phyloP scores from a whole-genome alignment of 2,797 vertebrate species.

The Chelon labrosus region DNA sequence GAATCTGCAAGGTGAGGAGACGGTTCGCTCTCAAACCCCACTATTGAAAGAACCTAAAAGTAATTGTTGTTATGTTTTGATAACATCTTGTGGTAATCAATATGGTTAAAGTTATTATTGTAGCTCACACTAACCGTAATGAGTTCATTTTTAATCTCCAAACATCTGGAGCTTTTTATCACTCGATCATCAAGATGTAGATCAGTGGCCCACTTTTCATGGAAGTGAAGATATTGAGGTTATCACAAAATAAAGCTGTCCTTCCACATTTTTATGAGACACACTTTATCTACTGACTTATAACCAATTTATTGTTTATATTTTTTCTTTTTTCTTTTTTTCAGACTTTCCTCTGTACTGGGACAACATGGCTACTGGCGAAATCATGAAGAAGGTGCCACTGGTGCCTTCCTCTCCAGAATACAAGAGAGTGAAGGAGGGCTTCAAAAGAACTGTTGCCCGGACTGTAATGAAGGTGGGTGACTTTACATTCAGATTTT shows the following conservation, averaged over 20 bases:
- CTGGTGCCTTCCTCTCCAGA: constrained; percentile 58
- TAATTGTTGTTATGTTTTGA: background rate
- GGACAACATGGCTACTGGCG: constrained; percentile 64
- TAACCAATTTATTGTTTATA: background rate
- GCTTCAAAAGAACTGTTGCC: constrained; percentile 43
- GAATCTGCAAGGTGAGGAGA: constrained; percentile 62
- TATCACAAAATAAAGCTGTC: background rate
- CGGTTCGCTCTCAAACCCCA: background rate
- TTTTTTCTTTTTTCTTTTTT: background rate
- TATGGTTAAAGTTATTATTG: background rate
- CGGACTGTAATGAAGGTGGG: constrained; percentile 68
- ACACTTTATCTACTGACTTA: background rate
- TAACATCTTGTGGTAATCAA: background rate
- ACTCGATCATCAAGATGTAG: background rate
- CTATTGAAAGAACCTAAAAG: background rate
- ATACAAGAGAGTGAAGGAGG: constrained; percentile 53
- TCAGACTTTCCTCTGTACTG: constrained; percentile 79
- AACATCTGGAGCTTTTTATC: too few species aligned
- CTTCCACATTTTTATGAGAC: background rate
- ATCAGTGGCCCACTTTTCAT: background rate
- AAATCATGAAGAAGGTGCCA: constrained; percentile 1
- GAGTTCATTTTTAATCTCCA: too few species aligned
- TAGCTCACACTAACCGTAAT: background rate
- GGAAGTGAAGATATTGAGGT: background rate
- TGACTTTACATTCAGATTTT: background rate